These are phyloP conservation scores for Telmatochromis sp. DNA, from an alignment of 2,113 vertebrate genomes.

Conservation along the genomic window DNA sequence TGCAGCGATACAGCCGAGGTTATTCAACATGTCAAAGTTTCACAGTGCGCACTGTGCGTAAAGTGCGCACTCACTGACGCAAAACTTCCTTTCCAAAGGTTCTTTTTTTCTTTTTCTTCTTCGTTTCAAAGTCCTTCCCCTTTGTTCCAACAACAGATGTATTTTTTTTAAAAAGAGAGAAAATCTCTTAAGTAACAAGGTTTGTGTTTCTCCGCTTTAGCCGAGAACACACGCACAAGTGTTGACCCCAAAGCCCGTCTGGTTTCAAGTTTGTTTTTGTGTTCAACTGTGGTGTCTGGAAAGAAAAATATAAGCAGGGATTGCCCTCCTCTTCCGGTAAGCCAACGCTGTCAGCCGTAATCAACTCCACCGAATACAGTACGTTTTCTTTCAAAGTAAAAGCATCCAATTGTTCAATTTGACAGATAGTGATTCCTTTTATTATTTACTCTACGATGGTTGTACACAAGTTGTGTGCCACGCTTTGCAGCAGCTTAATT, in stretches of 20 bases:
- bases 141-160: conserved; percentile 10
- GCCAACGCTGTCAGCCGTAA: neutral
- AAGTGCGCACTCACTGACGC: conserved; percentile 46
- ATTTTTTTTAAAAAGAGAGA: neutral
- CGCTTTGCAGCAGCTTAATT: neutral
- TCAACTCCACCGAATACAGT: neutral
- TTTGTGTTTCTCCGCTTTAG: neutral
- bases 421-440: neutral
- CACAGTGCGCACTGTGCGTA: conserved; percentile 27
- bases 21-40: conserved; percentile 40
- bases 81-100: conserved; percentile 35
- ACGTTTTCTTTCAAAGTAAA: conserved; percentile 39
- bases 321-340: conserved; percentile 36
- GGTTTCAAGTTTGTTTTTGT: conserved; percentile 55
- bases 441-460: neutral
- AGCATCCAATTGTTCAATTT: neutral
- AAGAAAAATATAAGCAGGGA: conserved; percentile 60
- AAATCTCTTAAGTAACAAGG: neutral
- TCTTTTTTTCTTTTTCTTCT: neutral
- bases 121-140: conserved; percentile 8
- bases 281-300: conserved; percentile 22
- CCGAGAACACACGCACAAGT: neutral
- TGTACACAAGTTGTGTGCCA: neutral
- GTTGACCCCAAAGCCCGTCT: neutral
- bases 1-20: neutral